Evolutionary conservation across 1,140 invertebrate species (phyloP).

Genomic region (Orchestia grillus): DNA sequence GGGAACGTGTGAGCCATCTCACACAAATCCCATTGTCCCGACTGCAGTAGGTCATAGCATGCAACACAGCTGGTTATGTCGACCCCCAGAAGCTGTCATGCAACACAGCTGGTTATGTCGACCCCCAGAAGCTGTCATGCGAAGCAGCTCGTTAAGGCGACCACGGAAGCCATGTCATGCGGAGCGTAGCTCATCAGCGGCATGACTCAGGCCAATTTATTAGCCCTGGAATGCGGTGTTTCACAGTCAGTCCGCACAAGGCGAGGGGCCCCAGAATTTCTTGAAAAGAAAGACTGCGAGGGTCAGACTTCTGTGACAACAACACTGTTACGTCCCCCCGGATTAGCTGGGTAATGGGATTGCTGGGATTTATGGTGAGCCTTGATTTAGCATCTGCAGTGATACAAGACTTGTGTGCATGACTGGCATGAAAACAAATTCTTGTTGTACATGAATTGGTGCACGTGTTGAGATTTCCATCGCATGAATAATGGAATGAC

Average conservation of each 20-base stretch:
- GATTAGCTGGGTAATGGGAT: conserved; percentile 7
- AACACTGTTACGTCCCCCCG: not conserved
- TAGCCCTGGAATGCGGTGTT: not conserved
- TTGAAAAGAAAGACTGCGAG: not conserved
- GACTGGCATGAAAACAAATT: not conserved
- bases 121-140: not conserved
- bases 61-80: not conserved
- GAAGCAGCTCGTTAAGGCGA: not conserved
- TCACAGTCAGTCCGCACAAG: not conserved
- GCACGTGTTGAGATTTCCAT: not conserved
- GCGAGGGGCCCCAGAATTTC: not conserved
- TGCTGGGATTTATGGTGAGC: not conserved
- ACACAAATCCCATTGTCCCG: not conserved
- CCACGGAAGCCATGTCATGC: not conserved
- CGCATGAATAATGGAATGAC: not conserved
- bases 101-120: not conserved
- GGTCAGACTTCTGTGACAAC: not conserved
- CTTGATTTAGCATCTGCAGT: not conserved
- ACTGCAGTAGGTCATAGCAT: not conserved
- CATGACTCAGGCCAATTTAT: not conserved
- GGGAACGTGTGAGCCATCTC: not conserved
- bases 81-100: not conserved
- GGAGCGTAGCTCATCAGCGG: not conserved
- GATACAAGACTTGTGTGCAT: not conserved
- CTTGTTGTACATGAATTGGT: not conserved